Base-by-base conservation (phyloP, 1,140 invertebrate species). In the Drosophila rufa region DNA sequence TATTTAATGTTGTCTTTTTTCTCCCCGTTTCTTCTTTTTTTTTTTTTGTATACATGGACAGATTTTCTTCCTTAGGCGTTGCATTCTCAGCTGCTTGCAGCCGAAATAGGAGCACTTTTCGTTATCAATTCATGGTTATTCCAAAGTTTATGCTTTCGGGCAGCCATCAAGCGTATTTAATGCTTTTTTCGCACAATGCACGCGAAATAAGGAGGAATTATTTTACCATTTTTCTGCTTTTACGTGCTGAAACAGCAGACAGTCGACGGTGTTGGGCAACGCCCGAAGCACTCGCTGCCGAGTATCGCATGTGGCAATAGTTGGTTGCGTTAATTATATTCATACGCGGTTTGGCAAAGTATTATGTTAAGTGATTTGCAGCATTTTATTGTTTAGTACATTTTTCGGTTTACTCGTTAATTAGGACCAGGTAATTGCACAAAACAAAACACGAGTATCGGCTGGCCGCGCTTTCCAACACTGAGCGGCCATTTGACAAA, bases 361-460 rank as follows among this genome's bases (percentile, higher is more conserved):
- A 43, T 25, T 22, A 15, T 15, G 12, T 15, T 36, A 64, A 14
- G 3, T n/a, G 4, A 17, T 3, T 55, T 17, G 11, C 8, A 17
- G 11, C 3, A 33, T 2, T 42, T 40, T 62, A 11, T 1, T 38
- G 7, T 15, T 0, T 7, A 22, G 7, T 0, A 11, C 3, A 22
- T 30, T 15, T 30, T 22, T 15, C 6, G n/a, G 9, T 38, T 27
- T 12, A 19, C 8, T 46, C 9, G 0, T 25, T 15, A 11, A 17
- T n/a, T 25, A 27, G 4, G 4, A 0, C n/a, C 12, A 48, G 7
- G 7, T 55, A 36, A n/a, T 6, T 22, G 11, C 62, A 58, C 64
- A 74, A 86, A 70, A 75, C 82, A 80, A 69, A 75, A 70, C 53
- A 67, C 77, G 69, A 75, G 58, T 74, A 81, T 86, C 68, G 80